These are phyloP conservation scores for Phrynosoma platyrhinos DNA, from an alignment of 2,113 vertebrate species.

Conservation along the genomic window DNA sequence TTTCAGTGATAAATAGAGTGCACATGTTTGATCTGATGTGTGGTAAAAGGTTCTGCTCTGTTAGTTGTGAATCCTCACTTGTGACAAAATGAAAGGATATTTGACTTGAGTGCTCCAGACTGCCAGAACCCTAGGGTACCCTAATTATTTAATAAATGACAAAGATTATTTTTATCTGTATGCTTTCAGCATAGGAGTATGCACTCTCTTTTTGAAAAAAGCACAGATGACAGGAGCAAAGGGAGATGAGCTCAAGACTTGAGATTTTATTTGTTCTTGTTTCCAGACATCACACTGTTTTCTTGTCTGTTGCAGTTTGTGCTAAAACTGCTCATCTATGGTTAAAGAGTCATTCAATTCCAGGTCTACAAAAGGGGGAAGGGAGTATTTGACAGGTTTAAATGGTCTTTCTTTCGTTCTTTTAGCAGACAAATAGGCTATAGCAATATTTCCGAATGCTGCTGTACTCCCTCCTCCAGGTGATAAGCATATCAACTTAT, in stretches of 20 bases:
- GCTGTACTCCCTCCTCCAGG: too few species aligned
- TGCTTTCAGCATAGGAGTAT: not conserved
- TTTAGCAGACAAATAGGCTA: too few species aligned
- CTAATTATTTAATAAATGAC: slow-evolving; percentile 22
- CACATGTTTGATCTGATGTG: not conserved
- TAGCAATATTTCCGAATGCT: not conserved
- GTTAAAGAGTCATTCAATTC: slow-evolving; percentile 18
- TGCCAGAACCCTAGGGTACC: not conserved
- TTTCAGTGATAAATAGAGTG: not conserved
- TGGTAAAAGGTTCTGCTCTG: not conserved
- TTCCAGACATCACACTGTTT: slow-evolving; percentile 5
- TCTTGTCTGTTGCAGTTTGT: slow-evolving; percentile 1
- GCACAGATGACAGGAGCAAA: slow-evolving; percentile 3
- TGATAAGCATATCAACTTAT: not conserved
- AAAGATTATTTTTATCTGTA: slow-evolving; percentile 6
- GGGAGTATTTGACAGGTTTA: not conserved
- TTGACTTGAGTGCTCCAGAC: not conserved
- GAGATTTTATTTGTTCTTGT: not conserved
- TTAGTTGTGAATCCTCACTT: not conserved
- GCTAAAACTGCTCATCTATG: not conserved
- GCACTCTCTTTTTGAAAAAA: slow-evolving; percentile 1
- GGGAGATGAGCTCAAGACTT: slow-evolving; percentile 7
- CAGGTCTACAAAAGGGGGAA: not conserved
- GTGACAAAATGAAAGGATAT: not conserved
- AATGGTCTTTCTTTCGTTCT: not conserved